Conservation (phyloP, 2,888 invertebrate species). For the Neoitamus cyanurus region DNA sequence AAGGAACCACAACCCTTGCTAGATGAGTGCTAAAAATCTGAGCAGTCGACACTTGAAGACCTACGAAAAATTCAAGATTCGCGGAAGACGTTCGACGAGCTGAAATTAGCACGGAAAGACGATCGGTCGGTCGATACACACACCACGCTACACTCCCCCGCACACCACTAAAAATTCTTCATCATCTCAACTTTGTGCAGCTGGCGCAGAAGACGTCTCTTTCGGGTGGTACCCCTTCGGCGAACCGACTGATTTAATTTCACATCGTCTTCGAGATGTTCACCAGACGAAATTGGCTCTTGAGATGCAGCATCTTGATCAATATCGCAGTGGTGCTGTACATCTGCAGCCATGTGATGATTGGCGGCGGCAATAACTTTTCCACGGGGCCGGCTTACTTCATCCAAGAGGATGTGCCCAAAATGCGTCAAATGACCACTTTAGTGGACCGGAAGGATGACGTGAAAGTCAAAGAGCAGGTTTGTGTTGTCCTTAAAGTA, state of each 20-base stretch:
- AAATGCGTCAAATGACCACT: constrained; percentile 33
- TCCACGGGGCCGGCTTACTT: constrained; percentile 61
- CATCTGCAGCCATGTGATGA: constrained; percentile 75
- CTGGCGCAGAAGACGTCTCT: not conserved
- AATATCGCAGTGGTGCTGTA: constrained; percentile 79
- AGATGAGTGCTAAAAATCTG: constrained; percentile 50
- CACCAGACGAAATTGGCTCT: constrained; percentile 76
- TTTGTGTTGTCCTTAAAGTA: not conserved
- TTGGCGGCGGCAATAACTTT: constrained; percentile 65
- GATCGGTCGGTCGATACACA: not conserved
- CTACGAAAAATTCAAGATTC: constrained; percentile 51
- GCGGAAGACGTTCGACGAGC: constrained; percentile 49
- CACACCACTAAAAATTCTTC: not conserved
- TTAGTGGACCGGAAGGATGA: constrained; percentile 43
- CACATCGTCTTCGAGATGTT: constrained; percentile 63
- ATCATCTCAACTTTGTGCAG: not conserved
- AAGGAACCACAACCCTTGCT: constrained; percentile 22
- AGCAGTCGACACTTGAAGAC: constrained; percentile 47
- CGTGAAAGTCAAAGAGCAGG: constrained; percentile 47
- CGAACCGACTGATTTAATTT: constrained; percentile 18
- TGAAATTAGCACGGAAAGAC: constrained; percentile 15
- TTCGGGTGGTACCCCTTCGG: not conserved
- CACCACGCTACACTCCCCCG: not conserved
- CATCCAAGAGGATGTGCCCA: constrained; percentile 57
- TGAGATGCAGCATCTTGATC: constrained; percentile 79